These are phyloP conservation scores for Carettochelys insculpta DNA, from an alignment of 2,113 vertebrate genomes.

Conservation along the genomic window DNA sequence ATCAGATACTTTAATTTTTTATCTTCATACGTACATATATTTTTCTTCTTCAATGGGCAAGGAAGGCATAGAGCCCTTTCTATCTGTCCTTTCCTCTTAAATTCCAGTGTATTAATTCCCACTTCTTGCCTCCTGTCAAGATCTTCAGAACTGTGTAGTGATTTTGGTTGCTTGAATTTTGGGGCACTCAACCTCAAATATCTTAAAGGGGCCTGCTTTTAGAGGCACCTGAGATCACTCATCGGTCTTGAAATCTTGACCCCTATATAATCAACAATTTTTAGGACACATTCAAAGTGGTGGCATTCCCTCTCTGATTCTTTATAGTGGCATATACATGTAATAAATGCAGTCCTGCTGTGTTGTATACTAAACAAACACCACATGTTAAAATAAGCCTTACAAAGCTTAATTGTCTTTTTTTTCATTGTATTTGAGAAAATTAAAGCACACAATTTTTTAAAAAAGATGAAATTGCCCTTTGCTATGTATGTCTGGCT, in stretches of 20 bases:
- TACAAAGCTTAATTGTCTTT: neutral
- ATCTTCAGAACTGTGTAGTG: neutral
- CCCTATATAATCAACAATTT: neutral
- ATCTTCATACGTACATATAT: neutral
- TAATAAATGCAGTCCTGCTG: neutral
- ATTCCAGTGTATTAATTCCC: neutral
- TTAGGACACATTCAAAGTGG: neutral
- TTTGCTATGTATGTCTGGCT: neutral
- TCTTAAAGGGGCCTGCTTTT: neutral
- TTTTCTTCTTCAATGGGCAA: neutral
- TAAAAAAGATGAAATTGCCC: neutral
- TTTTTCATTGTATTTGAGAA: neutral
- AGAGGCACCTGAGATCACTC: neutral
- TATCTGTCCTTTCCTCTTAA: neutral
- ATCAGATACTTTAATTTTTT: neutral
- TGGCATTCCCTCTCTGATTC: neutral
- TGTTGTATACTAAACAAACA: neutral
- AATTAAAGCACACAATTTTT: neutral
- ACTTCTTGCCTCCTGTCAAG: neutral
- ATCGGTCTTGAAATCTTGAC: neutral
- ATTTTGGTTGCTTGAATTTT: neutral
- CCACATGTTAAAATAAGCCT: neutral
- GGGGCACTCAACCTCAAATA: neutral
- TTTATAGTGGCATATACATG: neutral
- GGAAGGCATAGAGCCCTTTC: neutral